These are phyloP conservation scores for Neuroterus valhalla DNA, from an alignment of 1,140 invertebrate species.

Conservation along the genomic window DNA sequence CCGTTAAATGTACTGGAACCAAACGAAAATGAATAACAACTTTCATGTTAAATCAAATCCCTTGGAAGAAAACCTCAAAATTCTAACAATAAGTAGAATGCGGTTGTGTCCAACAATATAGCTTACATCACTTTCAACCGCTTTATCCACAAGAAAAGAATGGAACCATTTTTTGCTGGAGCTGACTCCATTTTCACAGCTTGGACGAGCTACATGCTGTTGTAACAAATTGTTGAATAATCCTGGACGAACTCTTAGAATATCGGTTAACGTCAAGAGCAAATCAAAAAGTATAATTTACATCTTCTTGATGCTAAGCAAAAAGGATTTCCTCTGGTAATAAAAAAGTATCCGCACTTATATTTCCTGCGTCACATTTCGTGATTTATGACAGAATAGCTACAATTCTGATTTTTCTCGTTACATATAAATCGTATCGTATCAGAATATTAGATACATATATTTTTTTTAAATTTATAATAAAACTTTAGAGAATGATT, in stretches of 20 bases:
- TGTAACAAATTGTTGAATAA: too few relatives aligned
- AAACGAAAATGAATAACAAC: too few relatives aligned
- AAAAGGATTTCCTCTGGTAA: constrained; percentile 2
- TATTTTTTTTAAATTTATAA: too few relatives aligned
- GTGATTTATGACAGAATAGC: not conserved
- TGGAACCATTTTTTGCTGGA: not conserved
- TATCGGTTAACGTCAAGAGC: too few relatives aligned
- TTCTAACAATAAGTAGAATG: not conserved
- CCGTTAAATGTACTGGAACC: too few relatives aligned
- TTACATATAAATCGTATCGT: not conserved
- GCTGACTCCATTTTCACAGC: too few relatives aligned
- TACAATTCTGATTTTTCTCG: not conserved
- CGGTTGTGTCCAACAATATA: not conserved
- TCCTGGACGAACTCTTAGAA: too few relatives aligned
- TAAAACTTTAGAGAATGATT: too few relatives aligned
- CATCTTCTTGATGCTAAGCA: not conserved
- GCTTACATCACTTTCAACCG: not conserved
- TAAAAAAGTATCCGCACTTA: not conserved
- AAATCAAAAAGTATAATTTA: not conserved
- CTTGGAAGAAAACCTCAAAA: not conserved
- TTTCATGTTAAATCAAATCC: not conserved
- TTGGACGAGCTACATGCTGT: too few relatives aligned
- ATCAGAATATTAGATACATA: too few relatives aligned
- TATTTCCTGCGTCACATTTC: not conserved
- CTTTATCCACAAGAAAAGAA: not conserved